Conservation (phyloP, 2,113 vertebrate genomes). For the Aleadryas rufinucha region DNA sequence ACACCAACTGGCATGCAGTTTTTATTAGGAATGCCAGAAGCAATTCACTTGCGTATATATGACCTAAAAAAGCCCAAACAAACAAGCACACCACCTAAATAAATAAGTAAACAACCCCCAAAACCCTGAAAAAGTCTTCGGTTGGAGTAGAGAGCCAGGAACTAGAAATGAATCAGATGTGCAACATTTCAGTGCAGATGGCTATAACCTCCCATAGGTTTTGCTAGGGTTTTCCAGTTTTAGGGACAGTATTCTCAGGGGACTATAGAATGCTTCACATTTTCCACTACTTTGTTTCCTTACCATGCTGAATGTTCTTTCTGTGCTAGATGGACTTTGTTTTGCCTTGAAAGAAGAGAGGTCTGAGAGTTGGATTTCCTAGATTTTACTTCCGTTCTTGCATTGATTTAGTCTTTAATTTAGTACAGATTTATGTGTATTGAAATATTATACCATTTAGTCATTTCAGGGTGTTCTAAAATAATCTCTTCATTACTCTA, state of each 20-base stretch:
- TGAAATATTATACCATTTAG: neutral
- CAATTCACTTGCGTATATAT: neutral
- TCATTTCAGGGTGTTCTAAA: neutral
- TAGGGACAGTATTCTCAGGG: neutral
- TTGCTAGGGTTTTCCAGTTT: neutral
- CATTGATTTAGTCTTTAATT: neutral
- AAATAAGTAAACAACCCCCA: neutral
- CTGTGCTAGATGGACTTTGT: neutral
- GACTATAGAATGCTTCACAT: neutral
- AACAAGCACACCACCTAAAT: neutral
- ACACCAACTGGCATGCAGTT: neutral
- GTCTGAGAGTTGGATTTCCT: neutral
- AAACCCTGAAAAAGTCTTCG: neutral
- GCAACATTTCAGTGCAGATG: neutral
- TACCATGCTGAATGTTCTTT: neutral
- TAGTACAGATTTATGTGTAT: neutral
- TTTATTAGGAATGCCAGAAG: neutral
- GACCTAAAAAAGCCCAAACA: neutral
- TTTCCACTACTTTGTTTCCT: neutral
- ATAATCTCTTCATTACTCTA: neutral
- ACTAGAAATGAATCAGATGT: neutral
- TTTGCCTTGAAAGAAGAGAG: neutral
- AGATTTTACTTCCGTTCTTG: neutral
- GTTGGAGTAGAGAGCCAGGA: neutral
- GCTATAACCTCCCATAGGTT: neutral